These are phyloP conservation scores for Electrophaes corylata DNA, from an alignment of 2,888 invertebrate species.

Conservation along the genomic window DNA sequence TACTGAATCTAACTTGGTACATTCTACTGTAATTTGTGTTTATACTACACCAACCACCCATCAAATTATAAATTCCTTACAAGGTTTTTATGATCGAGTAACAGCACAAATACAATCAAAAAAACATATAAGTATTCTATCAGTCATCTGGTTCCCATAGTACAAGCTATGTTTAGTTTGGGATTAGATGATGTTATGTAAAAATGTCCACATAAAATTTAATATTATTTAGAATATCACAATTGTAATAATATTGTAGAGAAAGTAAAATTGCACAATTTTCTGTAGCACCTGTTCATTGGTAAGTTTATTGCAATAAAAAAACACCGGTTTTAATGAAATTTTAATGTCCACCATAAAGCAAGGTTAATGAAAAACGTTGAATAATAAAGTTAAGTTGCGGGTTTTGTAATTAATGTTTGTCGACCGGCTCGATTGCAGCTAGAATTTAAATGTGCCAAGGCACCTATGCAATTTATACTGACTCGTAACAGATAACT, in stretches of 20 bases:
- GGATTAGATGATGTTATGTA: too few species aligned
- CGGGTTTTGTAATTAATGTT: slow-evolving; percentile 42
- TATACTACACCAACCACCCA: background rate
- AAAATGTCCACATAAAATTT: too few species aligned
- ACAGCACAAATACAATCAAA: background rate
- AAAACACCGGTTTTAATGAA: slow-evolving; percentile 38
- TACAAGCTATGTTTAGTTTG: too few species aligned
- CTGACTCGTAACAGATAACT: background rate
- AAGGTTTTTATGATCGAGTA: slow-evolving; percentile 1
- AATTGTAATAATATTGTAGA: background rate
- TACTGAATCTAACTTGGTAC: too few species aligned
- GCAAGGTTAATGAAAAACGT: slow-evolving; percentile 48
- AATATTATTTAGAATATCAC: too few species aligned
- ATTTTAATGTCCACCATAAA: slow-evolving; percentile 45
- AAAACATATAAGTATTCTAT: too few species aligned
- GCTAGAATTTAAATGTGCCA: slow-evolving; percentile 28
- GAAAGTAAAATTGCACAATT: background rate
- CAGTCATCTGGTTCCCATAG: too few species aligned
- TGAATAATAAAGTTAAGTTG: slow-evolving; percentile 41
- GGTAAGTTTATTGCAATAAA: slow-evolving; percentile 30
- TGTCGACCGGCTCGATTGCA: slow-evolving; percentile 34
- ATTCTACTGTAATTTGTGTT: background rate
- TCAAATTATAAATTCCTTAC: slow-evolving; percentile 10
- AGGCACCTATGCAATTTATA: slow-evolving; percentile 13
- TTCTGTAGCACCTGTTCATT: slow-evolving; percentile 25